These are phyloP conservation scores for Rachycentron canadum DNA, from an alignment of 2,797 vertebrate species.

Conservation along the genomic window DNA sequence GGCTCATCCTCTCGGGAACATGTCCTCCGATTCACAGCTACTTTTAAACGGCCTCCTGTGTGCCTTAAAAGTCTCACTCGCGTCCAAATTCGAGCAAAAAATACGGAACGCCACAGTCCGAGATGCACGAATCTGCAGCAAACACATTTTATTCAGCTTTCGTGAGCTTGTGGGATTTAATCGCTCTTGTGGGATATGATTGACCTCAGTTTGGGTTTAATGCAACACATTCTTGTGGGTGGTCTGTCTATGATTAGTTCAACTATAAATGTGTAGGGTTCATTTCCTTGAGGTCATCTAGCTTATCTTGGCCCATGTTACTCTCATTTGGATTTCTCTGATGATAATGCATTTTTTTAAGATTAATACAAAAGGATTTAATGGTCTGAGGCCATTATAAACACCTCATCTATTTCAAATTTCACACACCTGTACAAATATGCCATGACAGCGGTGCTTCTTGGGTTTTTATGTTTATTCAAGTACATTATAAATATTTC, in stretches of 20 bases:
- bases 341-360: constrained; percentile 35
- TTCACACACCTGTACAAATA: constrained; percentile 71
- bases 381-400: constrained; percentile 39
- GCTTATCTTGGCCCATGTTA: constrained; percentile 45
- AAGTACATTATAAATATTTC: constrained; percentile 62
- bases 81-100: constrained; percentile 34
- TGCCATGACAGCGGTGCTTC: constrained; percentile 36
- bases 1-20: constrained; percentile 64
- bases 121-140: constrained; percentile 8
- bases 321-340: constrained; percentile 20
- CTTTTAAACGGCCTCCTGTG: constrained; percentile 58
- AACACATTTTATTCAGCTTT: constrained; percentile 13
- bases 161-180: constrained; percentile 1
- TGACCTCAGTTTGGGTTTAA: constrained; percentile 32
- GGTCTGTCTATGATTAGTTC: constrained; percentile 59
- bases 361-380: constrained; percentile 52
- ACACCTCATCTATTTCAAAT: constrained; percentile 60
- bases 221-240: constrained; percentile 53
- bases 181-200: constrained; percentile 3
- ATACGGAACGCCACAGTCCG: background rate
- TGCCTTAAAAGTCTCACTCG: constrained; percentile 51
- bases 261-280: constrained; percentile 44
- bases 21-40: constrained; percentile 62
- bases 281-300: constrained; percentile 41
- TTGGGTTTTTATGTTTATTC: constrained; percentile 56